Base-by-base conservation (phyloP, 2,113 vertebrate species). In the Channa maculata region DNA sequence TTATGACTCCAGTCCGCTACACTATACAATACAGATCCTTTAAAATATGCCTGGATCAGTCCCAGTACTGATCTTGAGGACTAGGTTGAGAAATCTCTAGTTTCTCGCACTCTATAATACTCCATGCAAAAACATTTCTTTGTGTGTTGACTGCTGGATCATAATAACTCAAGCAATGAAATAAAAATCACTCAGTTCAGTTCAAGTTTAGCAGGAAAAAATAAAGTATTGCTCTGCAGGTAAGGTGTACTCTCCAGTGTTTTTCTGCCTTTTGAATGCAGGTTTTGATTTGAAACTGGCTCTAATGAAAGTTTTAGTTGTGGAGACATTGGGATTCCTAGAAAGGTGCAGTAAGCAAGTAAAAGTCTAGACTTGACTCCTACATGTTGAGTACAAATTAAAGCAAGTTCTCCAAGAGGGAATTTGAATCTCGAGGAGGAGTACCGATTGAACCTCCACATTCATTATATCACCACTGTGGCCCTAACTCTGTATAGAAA, bases 371-470 rank as follows among this genome's bases (percentile, higher is more conserved):
- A 24, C 24, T 39, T 33, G 64, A 51, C 65, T 53, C 51, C 46
- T 3, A 57, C 39, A 52, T 75, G 12, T 57, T 49, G 49, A 37
- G 36, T 45, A 11, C 39, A 41, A 37, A 36, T 24, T 24, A 24
- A 52, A 44, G 46, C 39, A 36, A 55, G 59, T 34, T 55, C 49
- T 54, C 37, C 53, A 68, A 55, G 44, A 77, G 44, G 54, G 55
- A 70, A 55, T 57, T 15, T 24, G 3, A 74, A 58, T 77, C 69
- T 11, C 1, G 61, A 74, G 54, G 48, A 41, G 14, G 15, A 49
- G 48, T 43, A 15, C 64, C 33, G 24, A 50, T 81, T 71, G 34
- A 65, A 44, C 24, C 24, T 24, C 24, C 24, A 24, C 24, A 24
- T 24, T 24, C 1, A 1, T 24, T 24, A 24, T 24, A 24, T 24